These are phyloP conservation scores for Oscheius sp. DNA, from an alignment of 2,888 invertebrate species.

Conservation along the genomic window DNA sequence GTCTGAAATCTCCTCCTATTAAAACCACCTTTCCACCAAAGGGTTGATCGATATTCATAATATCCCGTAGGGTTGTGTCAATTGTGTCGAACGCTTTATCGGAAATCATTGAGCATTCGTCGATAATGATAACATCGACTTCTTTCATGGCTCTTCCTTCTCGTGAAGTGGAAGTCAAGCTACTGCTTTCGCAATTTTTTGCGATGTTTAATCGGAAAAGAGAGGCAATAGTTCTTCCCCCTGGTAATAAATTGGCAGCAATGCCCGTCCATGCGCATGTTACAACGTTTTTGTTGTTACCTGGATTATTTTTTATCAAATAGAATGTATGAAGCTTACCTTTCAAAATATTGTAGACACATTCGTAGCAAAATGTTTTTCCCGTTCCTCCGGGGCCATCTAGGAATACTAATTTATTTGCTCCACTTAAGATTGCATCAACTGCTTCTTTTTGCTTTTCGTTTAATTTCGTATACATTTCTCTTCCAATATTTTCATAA, in stretches of 20 bases:
- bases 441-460: constrained; percentile 7
- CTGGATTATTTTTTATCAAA: no score
- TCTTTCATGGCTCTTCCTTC: constrained; percentile 16
- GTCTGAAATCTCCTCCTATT: constrained; percentile 40
- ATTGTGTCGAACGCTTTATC: constrained; percentile 26
- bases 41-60: constrained; percentile 12
- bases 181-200: constrained; percentile 12
- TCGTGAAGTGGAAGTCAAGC: neutral
- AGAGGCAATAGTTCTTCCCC: constrained; percentile 39
- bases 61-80: constrained; percentile 36
- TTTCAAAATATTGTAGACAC: constrained; percentile 25
- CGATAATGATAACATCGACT: constrained; percentile 22
- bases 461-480: constrained; percentile 22
- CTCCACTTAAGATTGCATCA: neutral
- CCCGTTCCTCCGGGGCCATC: constrained; percentile 42
- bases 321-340: no score
- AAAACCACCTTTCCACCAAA: constrained; percentile 41
- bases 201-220: constrained; percentile 34
- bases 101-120: constrained; percentile 42
- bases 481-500: neutral
- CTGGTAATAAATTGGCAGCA: constrained; percentile 43
- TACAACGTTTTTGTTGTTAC: constrained; percentile 10
- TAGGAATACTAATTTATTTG: constrained; percentile 23
- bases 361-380: constrained; percentile 39
- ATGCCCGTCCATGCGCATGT: constrained; percentile 42